These are phyloP conservation scores for Acinonyx jubatus DNA, from an alignment of 2,113 vertebrate species.

Conservation along the genomic window DNA sequence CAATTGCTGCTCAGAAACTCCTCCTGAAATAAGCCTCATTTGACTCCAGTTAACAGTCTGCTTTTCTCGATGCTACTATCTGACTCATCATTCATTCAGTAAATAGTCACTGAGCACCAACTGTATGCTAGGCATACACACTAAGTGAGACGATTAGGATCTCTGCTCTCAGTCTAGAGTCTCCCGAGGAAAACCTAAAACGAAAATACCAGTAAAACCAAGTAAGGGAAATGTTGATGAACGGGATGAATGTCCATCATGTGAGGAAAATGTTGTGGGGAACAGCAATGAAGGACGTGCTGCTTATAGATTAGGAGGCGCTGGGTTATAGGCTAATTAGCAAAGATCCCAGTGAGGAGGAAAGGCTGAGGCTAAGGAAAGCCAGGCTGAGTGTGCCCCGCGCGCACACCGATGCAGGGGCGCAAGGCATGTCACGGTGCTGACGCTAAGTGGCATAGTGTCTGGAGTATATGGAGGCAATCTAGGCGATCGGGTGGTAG, in stretches of 20 bases:
- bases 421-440: rapidly evolving
- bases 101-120: not conserved
- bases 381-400: rapidly evolving
- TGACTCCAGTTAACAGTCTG: not conserved
- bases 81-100: not conserved
- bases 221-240: not conserved
- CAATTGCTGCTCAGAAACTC: not conserved
- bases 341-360: not conserved
- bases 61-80: not conserved
- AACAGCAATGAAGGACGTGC: not conserved
- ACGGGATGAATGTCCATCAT: not conserved
- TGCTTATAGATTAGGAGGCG: not conserved
- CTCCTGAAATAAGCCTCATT: not conserved
- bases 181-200: not conserved
- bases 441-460: not conserved
- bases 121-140: not conserved
- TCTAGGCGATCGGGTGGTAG: not conserved
- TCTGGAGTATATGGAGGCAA: not conserved
- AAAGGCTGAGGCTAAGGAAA: not conserved
- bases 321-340: not conserved
- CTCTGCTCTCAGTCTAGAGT: not conserved
- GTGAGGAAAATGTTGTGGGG: not conserved
- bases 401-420: rapidly evolving
- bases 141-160: not conserved
- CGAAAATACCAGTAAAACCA: not conserved